These are phyloP conservation scores for Zosterops lateralis DNA, from an alignment of 2,113 vertebrate genomes.

Conservation along the genomic window DNA sequence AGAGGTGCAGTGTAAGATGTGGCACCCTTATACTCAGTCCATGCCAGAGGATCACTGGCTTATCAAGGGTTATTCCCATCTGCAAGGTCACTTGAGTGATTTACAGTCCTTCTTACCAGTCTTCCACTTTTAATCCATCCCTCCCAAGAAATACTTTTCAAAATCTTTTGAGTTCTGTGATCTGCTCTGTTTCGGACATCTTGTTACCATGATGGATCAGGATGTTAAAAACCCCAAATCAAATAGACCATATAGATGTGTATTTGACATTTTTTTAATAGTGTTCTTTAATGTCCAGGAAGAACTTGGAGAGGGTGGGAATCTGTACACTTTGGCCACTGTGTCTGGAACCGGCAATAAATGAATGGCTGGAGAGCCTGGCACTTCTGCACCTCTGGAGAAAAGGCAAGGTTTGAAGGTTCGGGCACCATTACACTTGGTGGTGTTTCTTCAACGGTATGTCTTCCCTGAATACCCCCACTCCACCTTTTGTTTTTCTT, in stretches of 20 bases:
- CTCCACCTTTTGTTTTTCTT: not conserved
- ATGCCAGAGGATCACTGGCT: not conserved
- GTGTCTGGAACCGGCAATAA: slow-evolving; percentile 90
- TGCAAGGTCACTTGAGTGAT: too few relatives aligned
- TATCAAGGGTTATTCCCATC: too few relatives aligned
- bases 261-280: too few relatives aligned
- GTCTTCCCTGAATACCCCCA: not conserved
- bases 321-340: not conserved
- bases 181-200: too few relatives aligned
- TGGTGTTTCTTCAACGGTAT: slow-evolving; percentile 89
- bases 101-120: too few relatives aligned
- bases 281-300: not conserved
- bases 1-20: not conserved
- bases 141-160: too few relatives aligned
- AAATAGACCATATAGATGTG: too few relatives aligned
- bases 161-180: too few relatives aligned
- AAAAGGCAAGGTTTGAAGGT: slow-evolving; percentile 86
- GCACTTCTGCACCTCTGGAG: slow-evolving; percentile 82
- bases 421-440: slow-evolving; percentile 93
- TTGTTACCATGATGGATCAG: too few relatives aligned
- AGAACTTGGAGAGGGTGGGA: not conserved
- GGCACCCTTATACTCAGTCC: not conserved
- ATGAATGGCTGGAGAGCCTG: slow-evolving; percentile 77
- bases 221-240: too few relatives aligned
- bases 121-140: too few relatives aligned